Evolutionary conservation across 2,797 vertebrate genomes (phyloP).

Genomic region (Craterocephalus amniculus): DNA sequence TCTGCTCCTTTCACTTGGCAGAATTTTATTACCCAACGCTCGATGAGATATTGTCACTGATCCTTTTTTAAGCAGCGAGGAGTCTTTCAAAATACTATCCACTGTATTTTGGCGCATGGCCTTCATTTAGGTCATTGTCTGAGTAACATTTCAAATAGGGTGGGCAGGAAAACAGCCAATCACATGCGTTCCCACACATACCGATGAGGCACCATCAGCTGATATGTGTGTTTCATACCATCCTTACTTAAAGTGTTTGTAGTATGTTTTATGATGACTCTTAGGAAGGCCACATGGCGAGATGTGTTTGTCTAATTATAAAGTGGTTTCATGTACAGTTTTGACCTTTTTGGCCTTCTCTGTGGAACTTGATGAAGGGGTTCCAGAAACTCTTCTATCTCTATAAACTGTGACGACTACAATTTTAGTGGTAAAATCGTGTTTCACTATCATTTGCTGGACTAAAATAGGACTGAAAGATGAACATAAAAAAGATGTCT

Average conservation of each 20-base stretch:
- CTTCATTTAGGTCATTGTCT: neutral
- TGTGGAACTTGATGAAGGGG: neutral
- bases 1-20: neutral
- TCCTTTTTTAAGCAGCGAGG: neutral
- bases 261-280: slow-evolving; percentile 9
- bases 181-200: neutral
- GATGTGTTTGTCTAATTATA: neutral
- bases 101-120: neutral
- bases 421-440: neutral
- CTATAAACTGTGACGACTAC: too few relatives aligned
- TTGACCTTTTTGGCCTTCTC: neutral
- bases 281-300: neutral
- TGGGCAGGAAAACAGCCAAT: slow-evolving; percentile 4
- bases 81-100: neutral
- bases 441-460: neutral
- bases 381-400: neutral
- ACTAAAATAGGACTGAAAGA: neutral
- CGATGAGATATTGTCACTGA: neutral
- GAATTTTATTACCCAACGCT: neutral
- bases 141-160: slow-evolving; percentile 7
- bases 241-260: slow-evolving; percentile 15
- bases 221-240: neutral
- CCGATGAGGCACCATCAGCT: neutral
- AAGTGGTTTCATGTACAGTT: neutral
- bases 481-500: neutral